Base-by-base conservation (phyloP, 2,113 vertebrate species). In the Elachura formosa region DNA sequence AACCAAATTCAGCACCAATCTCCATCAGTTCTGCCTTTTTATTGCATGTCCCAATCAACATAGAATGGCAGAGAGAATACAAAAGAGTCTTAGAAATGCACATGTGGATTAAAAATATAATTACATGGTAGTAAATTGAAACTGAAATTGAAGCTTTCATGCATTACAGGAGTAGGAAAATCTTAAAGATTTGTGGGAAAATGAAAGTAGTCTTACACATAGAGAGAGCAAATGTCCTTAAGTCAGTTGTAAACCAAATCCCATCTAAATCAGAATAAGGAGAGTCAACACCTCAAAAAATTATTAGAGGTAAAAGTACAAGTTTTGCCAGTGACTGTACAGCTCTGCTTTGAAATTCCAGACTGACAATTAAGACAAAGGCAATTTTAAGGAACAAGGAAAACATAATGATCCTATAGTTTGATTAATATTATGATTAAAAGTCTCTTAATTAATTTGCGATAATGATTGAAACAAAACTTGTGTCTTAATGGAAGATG, bases 351-450 rank as follows among this genome's bases (percentile, higher is more conserved):
- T 84, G 61, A 92, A 77, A 87, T 81, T 86, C 22, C 31, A 86
- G n/a, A 18, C 45, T 93, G 55, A 51, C 29, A 58, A 83, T 76
- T 69, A 94, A 94, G 75, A 95, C 64, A 92, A 92, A 93, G 34
- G n/a, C 31, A 87, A 78, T 87, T 92, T 92, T 72, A 84, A 95
- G 59, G 52, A 96, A 93, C 61, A 87, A 90, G 62, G 41, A 91
- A 74, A 75, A 55, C 33, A 80, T 51, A 81, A 84, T 59, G 14
- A 88, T 89, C 61, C 31, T 48, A 59, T 33, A 86, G 17, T 90
- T 52, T 86, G 49, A 85, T 67, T 56, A 90, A 78, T 67, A 55
- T 33, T 22, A 81, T 62, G 28, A 93, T 87, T 90, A 68, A 63
- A 89, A 78, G 33, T 66, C 67, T 96, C 76, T 73, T 88, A 83